phyloP scores from a whole-genome alignment of 2,888 invertebrate species.

The Drosophila hamatofila region DNA sequence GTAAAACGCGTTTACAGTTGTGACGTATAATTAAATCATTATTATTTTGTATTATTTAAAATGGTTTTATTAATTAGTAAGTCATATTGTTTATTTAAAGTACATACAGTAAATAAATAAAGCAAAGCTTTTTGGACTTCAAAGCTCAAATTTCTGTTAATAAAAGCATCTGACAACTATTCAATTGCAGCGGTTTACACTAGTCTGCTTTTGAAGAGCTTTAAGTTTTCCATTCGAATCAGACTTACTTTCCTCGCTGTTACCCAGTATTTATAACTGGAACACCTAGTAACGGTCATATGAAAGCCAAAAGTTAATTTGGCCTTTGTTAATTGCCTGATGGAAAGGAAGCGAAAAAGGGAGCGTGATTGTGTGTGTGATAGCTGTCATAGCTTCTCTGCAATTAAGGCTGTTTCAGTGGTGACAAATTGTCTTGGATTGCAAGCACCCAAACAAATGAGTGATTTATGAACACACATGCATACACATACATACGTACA shows the following conservation, averaged over 20 bases:
- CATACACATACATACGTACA: neutral
- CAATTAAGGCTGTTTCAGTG: slow-evolving; percentile 59
- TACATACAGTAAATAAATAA: neutral
- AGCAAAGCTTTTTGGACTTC: neutral
- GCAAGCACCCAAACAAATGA: neutral
- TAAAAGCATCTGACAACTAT: neutral
- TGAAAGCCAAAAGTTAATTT: slow-evolving; percentile 47
- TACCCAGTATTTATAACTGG: slow-evolving; percentile 1
- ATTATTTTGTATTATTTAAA: neutral
- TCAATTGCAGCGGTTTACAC: slow-evolving; percentile 7
- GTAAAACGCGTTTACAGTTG: neutral
- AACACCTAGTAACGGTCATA: neutral
- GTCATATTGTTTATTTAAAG: neutral
- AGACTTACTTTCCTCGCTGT: too few relatives aligned
- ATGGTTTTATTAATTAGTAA: too few relatives aligned
- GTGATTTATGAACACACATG: neutral
- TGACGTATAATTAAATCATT: neutral
- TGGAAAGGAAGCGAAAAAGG: slow-evolving; percentile 4
- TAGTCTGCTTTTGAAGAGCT: slow-evolving; percentile 21
- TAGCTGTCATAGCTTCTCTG: slow-evolving; percentile 8
- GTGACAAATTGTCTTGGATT: slow-evolving; percentile 44
- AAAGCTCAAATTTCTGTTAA: neutral
- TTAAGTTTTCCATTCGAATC: neutral
- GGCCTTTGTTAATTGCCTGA: slow-evolving; percentile 24
- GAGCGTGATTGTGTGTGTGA: slow-evolving; percentile 4